Evolutionary conservation across 2,888 invertebrate species (phyloP).

Genomic region (Altica lythri): DNA sequence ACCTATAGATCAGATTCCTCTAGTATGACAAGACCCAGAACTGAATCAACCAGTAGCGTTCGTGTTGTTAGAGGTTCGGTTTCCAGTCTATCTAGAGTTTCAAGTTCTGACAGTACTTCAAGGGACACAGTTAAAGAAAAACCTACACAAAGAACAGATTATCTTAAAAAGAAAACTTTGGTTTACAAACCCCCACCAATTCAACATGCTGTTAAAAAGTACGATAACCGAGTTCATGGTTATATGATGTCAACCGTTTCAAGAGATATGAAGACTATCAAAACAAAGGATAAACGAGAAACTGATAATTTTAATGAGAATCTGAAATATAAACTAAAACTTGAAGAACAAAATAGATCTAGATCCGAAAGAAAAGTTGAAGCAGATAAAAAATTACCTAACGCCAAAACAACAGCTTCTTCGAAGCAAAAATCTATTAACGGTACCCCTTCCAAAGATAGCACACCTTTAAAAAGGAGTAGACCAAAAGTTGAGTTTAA

Average conservation of each 20-base stretch:
- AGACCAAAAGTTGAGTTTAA: background rate
- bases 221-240: constrained; percentile 54
- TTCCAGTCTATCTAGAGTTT: constrained; percentile 1
- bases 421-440: constrained; percentile 41
- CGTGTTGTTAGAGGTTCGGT: background rate
- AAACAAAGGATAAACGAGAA: constrained; percentile 50
- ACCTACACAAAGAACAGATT: constrained; percentile 26
- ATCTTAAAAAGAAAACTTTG: constrained; percentile 32
- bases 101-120: constrained; percentile 14
- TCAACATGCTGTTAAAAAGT: constrained; percentile 41
- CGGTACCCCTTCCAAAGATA: constrained; percentile 38
- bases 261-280: constrained; percentile 58
- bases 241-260: constrained; percentile 68
- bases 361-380: constrained; percentile 19
- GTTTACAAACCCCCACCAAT: constrained; percentile 23
- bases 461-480: constrained; percentile 37
- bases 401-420: constrained; percentile 43
- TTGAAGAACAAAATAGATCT: constrained; percentile 26
- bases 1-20: too few species aligned
- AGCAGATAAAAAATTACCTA: constrained; percentile 28
- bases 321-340: constrained; percentile 38
- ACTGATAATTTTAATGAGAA: constrained; percentile 49
- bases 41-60: background rate
- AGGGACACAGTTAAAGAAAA: constrained; percentile 23
- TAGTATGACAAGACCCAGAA: background rate